Percentiles rank a stretch among this genome's conserved stretches.
Conservation (phyloP, 2,113 vertebrate species). For the Saguinus midas region DNA sequence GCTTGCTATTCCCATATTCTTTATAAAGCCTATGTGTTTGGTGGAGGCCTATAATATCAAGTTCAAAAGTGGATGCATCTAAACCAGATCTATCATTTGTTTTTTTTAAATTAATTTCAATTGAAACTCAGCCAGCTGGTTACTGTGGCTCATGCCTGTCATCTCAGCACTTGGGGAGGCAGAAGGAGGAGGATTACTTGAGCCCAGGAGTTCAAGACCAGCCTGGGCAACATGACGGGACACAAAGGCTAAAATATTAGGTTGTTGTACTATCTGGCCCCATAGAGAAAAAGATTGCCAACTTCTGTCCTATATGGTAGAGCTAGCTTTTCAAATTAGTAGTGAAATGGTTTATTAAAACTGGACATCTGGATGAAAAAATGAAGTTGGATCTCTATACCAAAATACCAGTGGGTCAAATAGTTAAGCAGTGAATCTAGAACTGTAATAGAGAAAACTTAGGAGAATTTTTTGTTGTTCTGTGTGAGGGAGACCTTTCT, state of each 20-base stretch:
- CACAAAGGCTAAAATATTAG: not conserved
- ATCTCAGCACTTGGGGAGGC: no score
- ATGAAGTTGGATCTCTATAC: not conserved
- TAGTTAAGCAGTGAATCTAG: not conserved
- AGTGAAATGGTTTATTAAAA: not conserved
- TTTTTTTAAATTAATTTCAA: not conserved
- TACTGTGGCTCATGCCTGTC: no score
- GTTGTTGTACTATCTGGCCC: not conserved
- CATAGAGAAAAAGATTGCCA: not conserved
- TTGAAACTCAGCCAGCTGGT: not conserved
- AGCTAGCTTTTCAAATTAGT: not conserved
- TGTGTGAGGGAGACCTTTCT: not conserved
- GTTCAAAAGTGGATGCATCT: not conserved
- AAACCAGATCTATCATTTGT: not conserved
- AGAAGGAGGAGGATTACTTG: no score
- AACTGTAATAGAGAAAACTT: not conserved
- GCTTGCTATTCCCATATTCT: not conserved
- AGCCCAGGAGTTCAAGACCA: no score
- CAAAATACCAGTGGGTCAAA: not conserved
- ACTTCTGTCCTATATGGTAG: not conserved
- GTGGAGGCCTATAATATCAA: not conserved
- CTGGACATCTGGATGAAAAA: not conserved
- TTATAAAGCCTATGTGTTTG: not conserved
- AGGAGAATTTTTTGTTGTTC: not conserved
- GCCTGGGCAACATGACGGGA: no score